Evolutionary conservation across 2,888 invertebrate genomes (phyloP).

Genomic region (Pachycephus smyrnensis): DNA sequence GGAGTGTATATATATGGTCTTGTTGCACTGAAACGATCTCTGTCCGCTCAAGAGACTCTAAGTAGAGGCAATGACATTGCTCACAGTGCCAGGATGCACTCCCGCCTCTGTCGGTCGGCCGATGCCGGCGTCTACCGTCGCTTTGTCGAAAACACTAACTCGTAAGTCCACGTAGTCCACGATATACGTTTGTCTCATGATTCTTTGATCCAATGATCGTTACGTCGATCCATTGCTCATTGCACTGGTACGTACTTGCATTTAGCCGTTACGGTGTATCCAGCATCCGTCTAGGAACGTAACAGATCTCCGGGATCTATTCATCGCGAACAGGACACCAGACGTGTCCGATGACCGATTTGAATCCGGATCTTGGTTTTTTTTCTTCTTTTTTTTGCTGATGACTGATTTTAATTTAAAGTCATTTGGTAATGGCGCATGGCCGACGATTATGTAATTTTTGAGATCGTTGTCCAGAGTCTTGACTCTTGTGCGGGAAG

Average conservation of each 20-base stretch:
- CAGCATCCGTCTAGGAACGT: background rate
- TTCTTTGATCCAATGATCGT: background rate
- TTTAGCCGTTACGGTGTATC: background rate
- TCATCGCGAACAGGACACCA: background rate
- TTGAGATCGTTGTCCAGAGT: slow-evolving; percentile 17
- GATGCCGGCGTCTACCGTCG: slow-evolving; percentile 11
- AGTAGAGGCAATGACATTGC: slow-evolving; percentile 57
- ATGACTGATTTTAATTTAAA: background rate
- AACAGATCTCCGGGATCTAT: background rate
- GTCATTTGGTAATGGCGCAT: background rate
- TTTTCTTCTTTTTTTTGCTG: no score
- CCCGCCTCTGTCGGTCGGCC: slow-evolving; percentile 19
- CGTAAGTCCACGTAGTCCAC: background rate
- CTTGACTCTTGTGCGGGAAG: slow-evolving; percentile 17
- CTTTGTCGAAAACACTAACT: background rate
- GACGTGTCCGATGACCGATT: background rate
- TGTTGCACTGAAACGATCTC: background rate
- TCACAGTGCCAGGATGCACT: slow-evolving; percentile 37
- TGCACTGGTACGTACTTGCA: background rate
- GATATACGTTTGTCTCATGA: background rate
- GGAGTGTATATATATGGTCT: background rate
- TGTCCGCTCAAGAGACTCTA: background rate
- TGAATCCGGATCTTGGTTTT: background rate
- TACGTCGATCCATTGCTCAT: background rate
- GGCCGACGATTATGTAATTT: slow-evolving; percentile 10